Evolutionary conservation across 2,888 invertebrate species (phyloP).

Genomic region (Megalurothrips usitatus): DNA sequence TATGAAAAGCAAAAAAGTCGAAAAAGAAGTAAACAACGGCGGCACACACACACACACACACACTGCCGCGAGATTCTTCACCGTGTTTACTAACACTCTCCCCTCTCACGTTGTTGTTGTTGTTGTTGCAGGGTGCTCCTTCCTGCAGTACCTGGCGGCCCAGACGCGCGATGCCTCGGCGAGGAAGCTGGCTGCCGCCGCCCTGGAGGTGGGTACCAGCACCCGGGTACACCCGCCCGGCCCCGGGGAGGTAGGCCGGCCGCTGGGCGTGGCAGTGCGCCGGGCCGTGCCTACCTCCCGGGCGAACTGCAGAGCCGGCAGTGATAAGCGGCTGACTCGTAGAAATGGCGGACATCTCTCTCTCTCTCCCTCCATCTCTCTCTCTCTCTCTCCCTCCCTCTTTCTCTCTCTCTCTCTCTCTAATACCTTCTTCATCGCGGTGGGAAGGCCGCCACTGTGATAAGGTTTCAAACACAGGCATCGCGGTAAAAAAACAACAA

Average conservation of each 20-base stretch:
- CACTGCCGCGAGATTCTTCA: too few relatives aligned
- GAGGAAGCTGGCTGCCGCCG: conserved; percentile 11
- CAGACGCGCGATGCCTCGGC: background rate
- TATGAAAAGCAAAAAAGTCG: background rate
- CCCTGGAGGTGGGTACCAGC: background rate
- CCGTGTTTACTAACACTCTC: too few relatives aligned
- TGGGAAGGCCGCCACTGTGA: too few relatives aligned
- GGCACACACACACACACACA: too few relatives aligned
- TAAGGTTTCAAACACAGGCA: too few relatives aligned
- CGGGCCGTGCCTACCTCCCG: background rate
- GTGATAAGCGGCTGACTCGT: background rate
- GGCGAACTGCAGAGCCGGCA: background rate
- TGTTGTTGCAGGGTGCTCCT: conserved; percentile 16
- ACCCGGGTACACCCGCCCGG: background rate
- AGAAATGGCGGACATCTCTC: background rate
- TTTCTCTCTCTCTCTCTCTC: background rate
- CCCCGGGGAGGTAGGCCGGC: background rate
- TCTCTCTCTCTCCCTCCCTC: background rate
- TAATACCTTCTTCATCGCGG: background rate
- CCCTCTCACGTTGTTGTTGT: background rate
- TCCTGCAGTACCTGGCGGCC: conserved; percentile 8
- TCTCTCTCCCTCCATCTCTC: background rate
- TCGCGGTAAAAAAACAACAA: too few relatives aligned
- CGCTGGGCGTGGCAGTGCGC: background rate
- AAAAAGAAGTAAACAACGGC: too few relatives aligned